Evolutionary conservation across 2,113 vertebrate species (phyloP).

Genomic region (Emberiza fucata): DNA sequence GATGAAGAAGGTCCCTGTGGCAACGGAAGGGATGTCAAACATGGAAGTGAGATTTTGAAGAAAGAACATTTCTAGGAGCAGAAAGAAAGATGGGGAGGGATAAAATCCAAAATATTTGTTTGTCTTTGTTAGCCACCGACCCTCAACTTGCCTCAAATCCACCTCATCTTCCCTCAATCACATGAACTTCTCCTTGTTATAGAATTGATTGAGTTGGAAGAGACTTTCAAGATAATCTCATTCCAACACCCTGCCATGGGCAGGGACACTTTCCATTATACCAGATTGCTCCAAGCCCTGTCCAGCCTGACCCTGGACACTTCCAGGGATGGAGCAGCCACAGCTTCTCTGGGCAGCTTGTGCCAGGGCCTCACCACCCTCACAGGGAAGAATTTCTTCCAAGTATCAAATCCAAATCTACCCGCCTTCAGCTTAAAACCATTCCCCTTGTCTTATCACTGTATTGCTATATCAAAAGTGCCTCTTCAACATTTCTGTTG

Average conservation of each 20-base stretch:
- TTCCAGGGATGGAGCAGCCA: not conserved
- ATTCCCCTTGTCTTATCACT: not conserved
- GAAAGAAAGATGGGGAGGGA: not conserved
- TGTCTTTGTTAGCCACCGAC: rapidly evolving
- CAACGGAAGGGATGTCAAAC: not conserved
- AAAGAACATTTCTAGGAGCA: not conserved
- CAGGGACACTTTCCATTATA: not conserved
- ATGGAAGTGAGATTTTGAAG: not conserved
- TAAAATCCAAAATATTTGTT: not conserved
- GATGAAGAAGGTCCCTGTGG: not conserved
- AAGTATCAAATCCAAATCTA: not conserved
- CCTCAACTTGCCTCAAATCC: not conserved
- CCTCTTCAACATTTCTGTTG: not conserved
- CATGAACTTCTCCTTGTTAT: not conserved
- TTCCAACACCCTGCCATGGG: rapidly evolving
- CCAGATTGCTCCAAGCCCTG: rapidly evolving
- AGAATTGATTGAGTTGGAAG: not conserved
- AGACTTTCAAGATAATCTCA: rapidly evolving
- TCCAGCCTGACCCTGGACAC: not conserved
- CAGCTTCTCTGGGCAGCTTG: not conserved
- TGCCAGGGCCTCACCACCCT: not conserved
- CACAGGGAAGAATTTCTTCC: not conserved
- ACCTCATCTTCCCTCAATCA: not conserved
- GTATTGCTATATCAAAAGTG: not conserved
- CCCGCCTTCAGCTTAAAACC: not conserved